phyloP scores from a whole-genome alignment of 1,140 invertebrate genomes.

The Lepidurus arcticus region DNA sequence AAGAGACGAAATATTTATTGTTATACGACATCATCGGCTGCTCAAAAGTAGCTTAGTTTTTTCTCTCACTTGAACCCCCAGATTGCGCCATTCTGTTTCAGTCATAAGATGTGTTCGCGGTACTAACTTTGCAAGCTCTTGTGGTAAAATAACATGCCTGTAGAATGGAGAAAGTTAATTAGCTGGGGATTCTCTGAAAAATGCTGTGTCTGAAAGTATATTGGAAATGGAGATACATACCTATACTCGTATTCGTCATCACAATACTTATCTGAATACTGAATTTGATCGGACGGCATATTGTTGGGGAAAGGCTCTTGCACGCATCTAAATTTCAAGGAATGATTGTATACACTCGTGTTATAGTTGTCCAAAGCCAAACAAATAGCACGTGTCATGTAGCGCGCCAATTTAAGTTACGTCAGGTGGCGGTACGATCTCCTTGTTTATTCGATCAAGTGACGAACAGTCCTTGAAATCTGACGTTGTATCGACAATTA shows the following conservation, averaged over 20 bases:
- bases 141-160: background rate
- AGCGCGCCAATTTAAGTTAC: too few relatives aligned
- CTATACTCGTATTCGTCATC: background rate
- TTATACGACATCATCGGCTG: background rate
- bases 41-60: background rate
- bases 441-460: too few relatives aligned
- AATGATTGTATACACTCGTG: too few relatives aligned
- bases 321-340: background rate
- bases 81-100: background rate
- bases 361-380: too few relatives aligned
- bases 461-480: too few relatives aligned
- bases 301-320: background rate
- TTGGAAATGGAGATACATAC: background rate
- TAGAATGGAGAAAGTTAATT: too few relatives aligned
- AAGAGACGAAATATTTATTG: background rate
- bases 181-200: too few relatives aligned
- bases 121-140: background rate
- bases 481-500: too few relatives aligned
- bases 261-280: constrained; percentile 5
- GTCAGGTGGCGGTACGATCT: too few relatives aligned
- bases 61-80: background rate
- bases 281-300: background rate
- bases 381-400: too few relatives aligned
- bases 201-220: too few relatives aligned
- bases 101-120: background rate